Percentiles rank a stretch among this genome's conserved stretches.
phyloP scores from a whole-genome alignment of 2,888 invertebrate species.

The Platycheirus albimanus region DNA sequence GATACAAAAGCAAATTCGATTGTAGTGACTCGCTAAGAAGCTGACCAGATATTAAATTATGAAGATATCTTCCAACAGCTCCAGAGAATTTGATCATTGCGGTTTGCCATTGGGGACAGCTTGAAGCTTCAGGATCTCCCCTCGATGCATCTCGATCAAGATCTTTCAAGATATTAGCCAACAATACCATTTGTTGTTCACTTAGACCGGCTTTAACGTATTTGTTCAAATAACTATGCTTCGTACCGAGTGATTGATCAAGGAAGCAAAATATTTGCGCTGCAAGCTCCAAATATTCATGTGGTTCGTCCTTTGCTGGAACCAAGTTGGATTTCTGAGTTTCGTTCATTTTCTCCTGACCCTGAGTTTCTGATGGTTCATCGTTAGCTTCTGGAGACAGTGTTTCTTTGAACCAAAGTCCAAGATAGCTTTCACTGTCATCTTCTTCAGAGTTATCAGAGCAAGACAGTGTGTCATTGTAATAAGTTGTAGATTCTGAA shows the following conservation, averaged over 20 bases:
- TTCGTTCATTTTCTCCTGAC: slow-evolving; percentile 84
- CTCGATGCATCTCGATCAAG: slow-evolving; percentile 94
- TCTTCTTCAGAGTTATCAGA: slow-evolving; percentile 96
- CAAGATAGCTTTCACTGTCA: slow-evolving; percentile 84
- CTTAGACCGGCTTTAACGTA: slow-evolving; percentile 88
- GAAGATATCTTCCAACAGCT: slow-evolving; percentile 82
- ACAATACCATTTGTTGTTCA: slow-evolving; percentile 94
- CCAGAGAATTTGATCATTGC: slow-evolving; percentile 82
- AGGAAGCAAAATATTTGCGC: slow-evolving; percentile 94
- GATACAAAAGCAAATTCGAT: slow-evolving; percentile 88
- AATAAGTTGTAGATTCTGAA: slow-evolving; percentile 97
- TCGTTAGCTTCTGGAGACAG: slow-evolving; percentile 87
- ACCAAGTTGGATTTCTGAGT: slow-evolving; percentile 84
- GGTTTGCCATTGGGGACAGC: slow-evolving; percentile 81
- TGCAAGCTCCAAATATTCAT: slow-evolving; percentile 93
- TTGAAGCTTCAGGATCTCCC: slow-evolving; percentile 87
- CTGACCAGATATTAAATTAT: slow-evolving; percentile 89
- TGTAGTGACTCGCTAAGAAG: slow-evolving; percentile 87
- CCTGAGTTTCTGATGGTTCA: slow-evolving; percentile 86
- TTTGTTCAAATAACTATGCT: slow-evolving; percentile 85
- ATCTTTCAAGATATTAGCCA: slow-evolving; percentile 94
- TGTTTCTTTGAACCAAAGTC: slow-evolving; percentile 97
- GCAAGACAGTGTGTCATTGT: slow-evolving; percentile 96
- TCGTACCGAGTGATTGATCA: slow-evolving; percentile 88
- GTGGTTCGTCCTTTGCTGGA: slow-evolving; percentile 90